A percentile compares a stretch with the other conserved stretches of the same genome.
Evolutionary conservation across 2,113 vertebrate genomes (phyloP).

Genomic region (Rousettus leschenaultii): DNA sequence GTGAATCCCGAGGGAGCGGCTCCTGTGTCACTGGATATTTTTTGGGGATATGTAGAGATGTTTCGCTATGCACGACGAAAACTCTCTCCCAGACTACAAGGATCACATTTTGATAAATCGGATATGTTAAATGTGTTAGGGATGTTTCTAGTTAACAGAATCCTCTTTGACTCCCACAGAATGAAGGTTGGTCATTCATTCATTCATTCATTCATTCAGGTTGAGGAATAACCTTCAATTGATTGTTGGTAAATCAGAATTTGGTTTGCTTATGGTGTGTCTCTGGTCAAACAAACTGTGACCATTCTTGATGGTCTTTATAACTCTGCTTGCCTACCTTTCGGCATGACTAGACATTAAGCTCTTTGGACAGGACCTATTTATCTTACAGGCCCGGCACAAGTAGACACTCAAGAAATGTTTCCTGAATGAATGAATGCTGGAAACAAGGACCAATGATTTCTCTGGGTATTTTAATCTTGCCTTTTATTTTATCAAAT

Average conservation of each 20-base stretch:
- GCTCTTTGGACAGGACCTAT: background rate
- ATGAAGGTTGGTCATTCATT: background rate
- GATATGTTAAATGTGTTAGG: background rate
- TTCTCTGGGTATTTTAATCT: background rate
- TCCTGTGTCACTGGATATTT: background rate
- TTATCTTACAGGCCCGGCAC: background rate
- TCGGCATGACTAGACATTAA: background rate
- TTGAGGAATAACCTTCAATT: background rate
- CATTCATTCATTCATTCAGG: background rate
- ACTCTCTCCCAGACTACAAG: background rate
- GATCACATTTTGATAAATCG: background rate
- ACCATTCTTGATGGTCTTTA: background rate
- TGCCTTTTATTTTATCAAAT: background rate
- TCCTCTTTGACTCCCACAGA: background rate
- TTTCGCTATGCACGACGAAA: background rate
- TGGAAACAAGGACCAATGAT: background rate
- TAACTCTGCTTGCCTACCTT: background rate
- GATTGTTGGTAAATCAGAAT: slow-evolving; percentile 5
- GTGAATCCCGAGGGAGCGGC: background rate
- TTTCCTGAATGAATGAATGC: background rate
- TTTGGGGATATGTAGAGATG: background rate
- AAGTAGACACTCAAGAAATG: background rate
- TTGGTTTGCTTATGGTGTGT: background rate
- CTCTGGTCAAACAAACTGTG: background rate
- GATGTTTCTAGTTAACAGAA: background rate